These are phyloP conservation scores for Brachystomella parvula DNA, from an alignment of 1,140 invertebrate genomes.

Conservation along the genomic window DNA sequence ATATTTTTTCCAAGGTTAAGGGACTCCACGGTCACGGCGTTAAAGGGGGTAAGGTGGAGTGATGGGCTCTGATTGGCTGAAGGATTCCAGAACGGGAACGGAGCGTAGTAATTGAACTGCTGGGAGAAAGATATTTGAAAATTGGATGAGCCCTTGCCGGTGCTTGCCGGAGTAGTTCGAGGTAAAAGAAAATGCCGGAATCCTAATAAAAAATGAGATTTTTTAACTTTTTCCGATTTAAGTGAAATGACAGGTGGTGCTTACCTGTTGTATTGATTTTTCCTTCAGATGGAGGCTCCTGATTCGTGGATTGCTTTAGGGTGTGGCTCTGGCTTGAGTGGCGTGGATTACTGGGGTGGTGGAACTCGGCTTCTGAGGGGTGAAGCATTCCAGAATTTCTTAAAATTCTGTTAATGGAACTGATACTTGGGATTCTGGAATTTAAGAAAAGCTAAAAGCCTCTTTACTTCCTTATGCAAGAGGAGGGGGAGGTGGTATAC, in stretches of 20 bases:
- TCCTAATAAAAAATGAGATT: not conserved
- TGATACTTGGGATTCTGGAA: conserved; percentile 71
- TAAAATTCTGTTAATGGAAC: conserved; percentile 88
- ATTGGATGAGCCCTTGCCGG: conserved; percentile 11
- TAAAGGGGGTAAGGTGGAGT: no score
- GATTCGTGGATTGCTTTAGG: not conserved
- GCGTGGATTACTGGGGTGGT: not conserved
- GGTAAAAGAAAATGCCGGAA: not conserved
- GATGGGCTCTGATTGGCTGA: not conserved
- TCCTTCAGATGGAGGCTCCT: not conserved
- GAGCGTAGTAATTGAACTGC: conserved; percentile 35
- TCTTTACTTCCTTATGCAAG: not conserved
- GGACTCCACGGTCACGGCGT: no score
- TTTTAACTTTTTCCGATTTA: not conserved
- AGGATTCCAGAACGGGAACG: conserved; percentile 29
- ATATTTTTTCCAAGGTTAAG: no score
- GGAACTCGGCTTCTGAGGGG: conserved; percentile 16
- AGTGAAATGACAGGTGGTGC: not conserved
- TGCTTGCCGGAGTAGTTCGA: not conserved
- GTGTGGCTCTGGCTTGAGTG: not conserved
- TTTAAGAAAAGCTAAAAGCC: not conserved
- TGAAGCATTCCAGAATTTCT: conserved; percentile 66
- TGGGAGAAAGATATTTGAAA: conserved; percentile 36
- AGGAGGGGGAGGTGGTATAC: not conserved
- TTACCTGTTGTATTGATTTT: not conserved